Conservation (phyloP, 2,888 invertebrate genomes). For the Lissonota sp. region DNA sequence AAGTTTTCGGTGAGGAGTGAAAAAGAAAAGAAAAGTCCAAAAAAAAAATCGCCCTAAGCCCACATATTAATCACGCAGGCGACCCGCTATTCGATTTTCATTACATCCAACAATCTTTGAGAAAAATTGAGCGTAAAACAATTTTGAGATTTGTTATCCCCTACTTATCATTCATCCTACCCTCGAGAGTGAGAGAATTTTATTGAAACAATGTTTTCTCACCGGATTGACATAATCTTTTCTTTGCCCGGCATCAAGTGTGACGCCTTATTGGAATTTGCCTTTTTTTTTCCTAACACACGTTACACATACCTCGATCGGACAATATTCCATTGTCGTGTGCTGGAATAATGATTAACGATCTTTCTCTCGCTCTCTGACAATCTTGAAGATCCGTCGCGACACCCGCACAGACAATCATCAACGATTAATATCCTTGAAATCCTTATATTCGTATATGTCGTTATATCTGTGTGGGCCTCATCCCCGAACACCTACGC, state of each 20-base stretch:
- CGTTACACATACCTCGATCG: constrained; percentile 43
- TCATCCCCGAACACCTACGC: constrained; percentile 71
- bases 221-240: constrained; percentile 22
- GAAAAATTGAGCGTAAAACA: too few species aligned
- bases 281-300: constrained; percentile 5
- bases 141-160: too few species aligned
- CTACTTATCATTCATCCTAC: background rate
- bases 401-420: constrained; percentile 32
- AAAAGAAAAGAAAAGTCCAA: too few species aligned
- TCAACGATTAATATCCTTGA: constrained; percentile 74
- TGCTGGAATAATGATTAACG: constrained; percentile 61
- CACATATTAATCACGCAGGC: too few species aligned
- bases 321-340: constrained; percentile 59
- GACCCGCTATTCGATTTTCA: too few species aligned
- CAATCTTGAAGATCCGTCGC: constrained; percentile 39
- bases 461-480: constrained; percentile 63
- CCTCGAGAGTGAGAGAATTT: background rate
- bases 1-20: too few species aligned
- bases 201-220: constrained; percentile 7
- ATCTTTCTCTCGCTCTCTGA: constrained; percentile 36
- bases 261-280: background rate
- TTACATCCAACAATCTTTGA: too few species aligned
- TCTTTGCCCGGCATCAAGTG: background rate
- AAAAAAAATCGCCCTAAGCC: too few species aligned
- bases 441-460: constrained; percentile 17